Evolutionary conservation across 2,797 vertebrate species (phyloP), one percentile per base, ranked within the genome.

Genomic region (Anomalospiza imberbis): DNA sequence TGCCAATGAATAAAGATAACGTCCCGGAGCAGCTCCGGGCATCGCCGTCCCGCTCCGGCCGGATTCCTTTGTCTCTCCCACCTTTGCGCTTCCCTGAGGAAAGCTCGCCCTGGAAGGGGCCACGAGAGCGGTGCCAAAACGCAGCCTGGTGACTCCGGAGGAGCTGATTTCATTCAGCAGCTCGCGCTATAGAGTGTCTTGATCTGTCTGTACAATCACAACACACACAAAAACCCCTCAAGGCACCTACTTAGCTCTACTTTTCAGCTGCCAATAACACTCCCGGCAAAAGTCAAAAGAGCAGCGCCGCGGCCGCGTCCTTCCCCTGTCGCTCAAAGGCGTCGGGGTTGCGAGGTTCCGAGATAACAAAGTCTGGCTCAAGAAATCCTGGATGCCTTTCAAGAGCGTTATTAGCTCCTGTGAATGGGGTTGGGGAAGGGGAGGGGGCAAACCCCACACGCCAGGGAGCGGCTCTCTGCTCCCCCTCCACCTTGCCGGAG

Each of bases 241-340:
- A 62, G 95, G 90, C 95, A 70, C 68, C 93, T 50, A 13, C 94
- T 94, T 28, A 85, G 93, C 94, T 87, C 53, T 4, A 92, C 95
- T 96, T 94, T 94, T 94, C 94, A 96, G 7, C 94, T 94, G 95
- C 93, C 94, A 96, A 83, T 77, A 95, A 93, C 85, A 7, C 85
- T 82, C 67, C 14, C 91, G 74, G 92, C 95, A 58, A 45, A 95
- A 95, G 89, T 90, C 95, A 94, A 94, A 95, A 94, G 93, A 94
- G 94, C 93, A 94, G 88, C 66, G 24, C 82, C 4, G 58, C 76
- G 45, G 91, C 93, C 70, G 24, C 79, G 54, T 89, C 89, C 76
- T 84, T 62, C 36, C 74, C 80, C 88, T 20, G 67, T 48, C 9
- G 44, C 80, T 91, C 83, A 81, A 94, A 96, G 63, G 90, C 89